Evolutionary conservation across 2,888 invertebrate species (phyloP), one percentile per base, ranked within the genome.

Genomic region (Ormyrus nitidulus): DNA sequence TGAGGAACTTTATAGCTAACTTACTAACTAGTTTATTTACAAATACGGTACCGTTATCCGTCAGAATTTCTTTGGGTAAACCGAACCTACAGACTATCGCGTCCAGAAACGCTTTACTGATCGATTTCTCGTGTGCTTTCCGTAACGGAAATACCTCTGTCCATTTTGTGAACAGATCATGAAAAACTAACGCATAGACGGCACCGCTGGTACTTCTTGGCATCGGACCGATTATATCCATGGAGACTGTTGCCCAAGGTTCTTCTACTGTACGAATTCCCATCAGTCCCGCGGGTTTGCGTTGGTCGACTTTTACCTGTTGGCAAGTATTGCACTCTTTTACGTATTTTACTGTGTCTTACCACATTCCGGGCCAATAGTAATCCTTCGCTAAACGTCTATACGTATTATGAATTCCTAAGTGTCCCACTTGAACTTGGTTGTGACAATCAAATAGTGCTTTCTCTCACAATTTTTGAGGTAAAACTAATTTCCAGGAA

Each of bases 141-240:
- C 76, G 13, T 0, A 83, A 49, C 0, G 83, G 58, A 44, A 73
- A 49, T 48, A 62, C 72, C 13, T 83, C 81, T 0, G 81, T 59
- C 81, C 81, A 83, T 64, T 81, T 81, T 1, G 77, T 80, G 19
- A 80, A 80, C 0, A 79, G 34, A 53, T 81, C 83, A 4, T 13
- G 34, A 4, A 79, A 10, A 1, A 79, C 79, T 9, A 79, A 10
- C 8, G 70, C 48, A 34, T 79, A 74, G 6, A n/a, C 48, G n/a
- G 46, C 68, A 11, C 69, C 74, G 7, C 11, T 62, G 10, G 49
- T 70, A 54, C 70, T 79, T 8, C 72, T 49, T 2, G 79, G 66
- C 6, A 61, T 34, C 0, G 66, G 78, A 7, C 68, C 78, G 44
- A 73, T 69, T 11, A 74, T 58, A 48, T 74, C 74, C 2, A 70